Conservation (phyloP, 2,888 invertebrate species). For the Aquatica leii region DNA sequence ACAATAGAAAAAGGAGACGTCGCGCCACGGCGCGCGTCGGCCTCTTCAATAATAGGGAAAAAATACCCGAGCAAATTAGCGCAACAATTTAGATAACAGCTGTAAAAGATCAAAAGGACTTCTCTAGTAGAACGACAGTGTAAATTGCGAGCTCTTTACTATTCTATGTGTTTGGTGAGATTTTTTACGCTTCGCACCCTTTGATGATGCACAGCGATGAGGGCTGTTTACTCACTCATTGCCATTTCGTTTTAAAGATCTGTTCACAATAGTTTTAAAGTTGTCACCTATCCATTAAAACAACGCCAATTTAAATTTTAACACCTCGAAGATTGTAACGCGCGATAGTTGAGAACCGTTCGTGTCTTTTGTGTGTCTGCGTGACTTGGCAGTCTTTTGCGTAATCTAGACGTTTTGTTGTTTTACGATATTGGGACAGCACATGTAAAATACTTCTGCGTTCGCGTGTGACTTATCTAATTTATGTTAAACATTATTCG, state of each 20-base stretch:
- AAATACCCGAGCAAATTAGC: conserved; percentile 31
- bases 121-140: conserved; percentile 34
- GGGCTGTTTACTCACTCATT: conserved; percentile 37
- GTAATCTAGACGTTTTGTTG: conserved; percentile 3
- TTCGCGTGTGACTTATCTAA: conserved; percentile 1
- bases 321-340: not conserved
- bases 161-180: conserved; percentile 37
- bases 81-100: conserved; percentile 35
- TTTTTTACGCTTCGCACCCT: conserved; percentile 37
- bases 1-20: conserved; percentile 2
- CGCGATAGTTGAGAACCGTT: not conserved
- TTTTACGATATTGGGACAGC: conserved; percentile 9
- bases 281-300: conserved; percentile 7
- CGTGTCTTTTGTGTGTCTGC: conserved; percentile 7
- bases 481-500: conserved; percentile 5
- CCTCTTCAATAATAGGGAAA: not conserved
- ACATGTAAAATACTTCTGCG: conserved; percentile 4
- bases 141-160: conserved; percentile 39
- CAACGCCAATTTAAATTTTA: not conserved
- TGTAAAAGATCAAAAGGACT: conserved; percentile 36
- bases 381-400: conserved; percentile 8
- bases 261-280: conserved; percentile 31
- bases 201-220: conserved; percentile 37
- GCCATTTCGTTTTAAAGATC: conserved; percentile 32
- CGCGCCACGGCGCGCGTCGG: too few species aligned